Percentiles rank a stretch among this genome's conserved stretches.
Evolutionary conservation across 2,797 vertebrate species (phyloP).

Genomic region (Austrolebias charrua): DNA sequence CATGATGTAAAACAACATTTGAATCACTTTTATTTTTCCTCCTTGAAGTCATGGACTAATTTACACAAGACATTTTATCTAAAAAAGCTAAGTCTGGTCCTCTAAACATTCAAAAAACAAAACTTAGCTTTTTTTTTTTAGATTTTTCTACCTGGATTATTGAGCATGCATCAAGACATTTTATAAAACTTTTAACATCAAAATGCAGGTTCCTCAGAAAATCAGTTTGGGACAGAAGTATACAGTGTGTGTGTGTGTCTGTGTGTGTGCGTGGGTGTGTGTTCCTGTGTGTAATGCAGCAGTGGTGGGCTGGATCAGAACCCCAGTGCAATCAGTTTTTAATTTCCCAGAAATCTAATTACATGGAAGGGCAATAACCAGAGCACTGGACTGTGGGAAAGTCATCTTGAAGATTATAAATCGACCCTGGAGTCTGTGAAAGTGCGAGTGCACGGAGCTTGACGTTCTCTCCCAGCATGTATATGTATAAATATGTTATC

Average conservation of each 20-base stretch:
- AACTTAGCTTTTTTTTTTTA: too few relatives aligned
- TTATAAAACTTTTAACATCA: too few relatives aligned
- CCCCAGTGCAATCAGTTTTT: slow-evolving; percentile 65
- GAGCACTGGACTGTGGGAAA: slow-evolving; percentile 56
- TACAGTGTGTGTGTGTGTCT: slow-evolving; percentile 9
- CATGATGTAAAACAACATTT: too few relatives aligned
- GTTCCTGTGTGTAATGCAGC: slow-evolving; percentile 17
- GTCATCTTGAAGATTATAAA: slow-evolving; percentile 59
- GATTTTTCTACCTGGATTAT: too few relatives aligned
- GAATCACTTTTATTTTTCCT: too few relatives aligned
- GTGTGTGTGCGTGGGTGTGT: not conserved
- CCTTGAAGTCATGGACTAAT: too few relatives aligned
- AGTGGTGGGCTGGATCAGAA: slow-evolving; percentile 42
- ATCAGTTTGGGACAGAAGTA: too few relatives aligned
- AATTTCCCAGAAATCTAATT: slow-evolving; percentile 72
- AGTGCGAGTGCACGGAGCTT: slow-evolving; percentile 5
- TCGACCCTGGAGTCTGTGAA: slow-evolving; percentile 36
- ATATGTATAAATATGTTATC: not conserved
- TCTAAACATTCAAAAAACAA: too few relatives aligned
- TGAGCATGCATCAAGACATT: too few relatives aligned
- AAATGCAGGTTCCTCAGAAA: too few relatives aligned
- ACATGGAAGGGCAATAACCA: slow-evolving; percentile 62
- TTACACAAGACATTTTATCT: too few relatives aligned
- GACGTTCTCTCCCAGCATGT: not conserved
- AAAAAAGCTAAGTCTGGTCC: too few relatives aligned